Evolutionary conservation across 2,888 invertebrate species (phyloP).

Genomic region (Drosophila suboccidentalis): DNA sequence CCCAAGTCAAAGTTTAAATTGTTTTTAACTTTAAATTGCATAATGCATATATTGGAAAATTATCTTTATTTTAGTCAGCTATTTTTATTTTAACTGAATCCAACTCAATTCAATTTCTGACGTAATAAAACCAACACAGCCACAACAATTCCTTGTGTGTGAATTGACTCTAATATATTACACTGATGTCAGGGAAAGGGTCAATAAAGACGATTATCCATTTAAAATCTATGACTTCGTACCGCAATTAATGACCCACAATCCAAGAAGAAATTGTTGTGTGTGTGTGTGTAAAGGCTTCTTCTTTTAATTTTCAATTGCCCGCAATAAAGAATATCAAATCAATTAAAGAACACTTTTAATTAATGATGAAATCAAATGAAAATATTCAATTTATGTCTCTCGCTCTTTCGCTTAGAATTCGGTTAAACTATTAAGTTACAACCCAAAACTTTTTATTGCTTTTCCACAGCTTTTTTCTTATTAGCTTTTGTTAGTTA

Average conservation of each 20-base stretch:
- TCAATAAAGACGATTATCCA: conserved; percentile 74
- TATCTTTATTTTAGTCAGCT: too few species aligned
- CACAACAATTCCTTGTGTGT: conserved; percentile 2
- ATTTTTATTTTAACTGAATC: too few species aligned
- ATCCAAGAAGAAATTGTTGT: conserved; percentile 28
- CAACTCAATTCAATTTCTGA: conserved; percentile 1
- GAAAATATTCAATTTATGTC: conserved; percentile 58
- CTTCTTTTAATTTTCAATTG: conserved; percentile 53
- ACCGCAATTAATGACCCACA: conserved; percentile 60
- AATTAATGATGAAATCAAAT: conserved; percentile 65
- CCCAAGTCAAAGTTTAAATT: not conserved
- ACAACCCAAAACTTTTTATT: conserved; percentile 32
- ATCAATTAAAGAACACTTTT: conserved; percentile 59
- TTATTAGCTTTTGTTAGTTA: conserved; percentile 8
- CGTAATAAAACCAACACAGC: conserved; percentile 60
- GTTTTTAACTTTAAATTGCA: too few species aligned
- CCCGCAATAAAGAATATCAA: conserved; percentile 61
- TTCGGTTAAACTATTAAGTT: conserved; percentile 39
- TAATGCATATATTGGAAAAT: too few species aligned
- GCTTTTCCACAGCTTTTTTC: conserved; percentile 7
- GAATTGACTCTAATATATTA: conserved; percentile 52
- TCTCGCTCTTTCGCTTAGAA: conserved; percentile 15
- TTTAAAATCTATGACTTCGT: conserved; percentile 66
- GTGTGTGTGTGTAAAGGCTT: conserved; percentile 10
- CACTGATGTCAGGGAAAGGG: conserved; percentile 62